Evolutionary conservation across 2,888 invertebrate species (phyloP).

Genomic region (Drosophila testacea): DNA sequence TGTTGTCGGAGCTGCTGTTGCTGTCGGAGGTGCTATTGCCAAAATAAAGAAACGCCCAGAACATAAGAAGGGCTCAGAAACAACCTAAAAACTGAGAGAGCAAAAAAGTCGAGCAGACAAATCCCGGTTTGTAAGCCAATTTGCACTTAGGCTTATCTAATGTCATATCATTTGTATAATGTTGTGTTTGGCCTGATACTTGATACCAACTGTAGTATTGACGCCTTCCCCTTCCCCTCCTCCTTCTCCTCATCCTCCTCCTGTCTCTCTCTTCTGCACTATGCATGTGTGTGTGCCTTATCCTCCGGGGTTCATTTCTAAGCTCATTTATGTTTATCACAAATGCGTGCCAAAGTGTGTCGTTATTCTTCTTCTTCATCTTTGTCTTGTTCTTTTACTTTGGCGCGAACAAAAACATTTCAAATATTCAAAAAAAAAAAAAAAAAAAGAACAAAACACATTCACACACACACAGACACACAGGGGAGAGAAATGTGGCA

Average conservation of each 20-base stretch:
- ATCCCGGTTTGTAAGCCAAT: slow-evolving; percentile 85
- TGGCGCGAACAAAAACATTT: slow-evolving; percentile 78
- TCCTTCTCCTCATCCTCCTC: slow-evolving; percentile 1
- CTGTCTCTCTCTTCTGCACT: slow-evolving; percentile 41
- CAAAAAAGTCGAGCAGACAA: slow-evolving; percentile 66
- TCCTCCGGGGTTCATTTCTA: slow-evolving; percentile 85
- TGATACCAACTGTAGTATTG: slow-evolving; percentile 71
- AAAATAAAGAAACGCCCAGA: slow-evolving; percentile 2
- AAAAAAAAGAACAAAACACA: slow-evolving; percentile 29
- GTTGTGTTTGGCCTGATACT: slow-evolving; percentile 81
- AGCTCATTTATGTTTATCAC: slow-evolving; percentile 85
- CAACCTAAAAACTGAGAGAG: not conserved
- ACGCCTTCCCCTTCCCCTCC: slow-evolving; percentile 16
- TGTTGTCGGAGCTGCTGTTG: not conserved
- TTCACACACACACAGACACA: slow-evolving; percentile 7
- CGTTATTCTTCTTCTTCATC: slow-evolving; percentile 70
- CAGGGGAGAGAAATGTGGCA: slow-evolving; percentile 12
- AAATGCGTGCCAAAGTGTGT: slow-evolving; percentile 84
- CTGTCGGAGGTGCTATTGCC: slow-evolving; percentile 7
- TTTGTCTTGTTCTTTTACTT: slow-evolving; percentile 29
- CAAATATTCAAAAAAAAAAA: slow-evolving; percentile 79
- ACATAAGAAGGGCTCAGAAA: slow-evolving; percentile 1
- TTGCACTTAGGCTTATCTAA: slow-evolving; percentile 86
- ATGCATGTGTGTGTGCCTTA: slow-evolving; percentile 48
- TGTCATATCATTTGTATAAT: slow-evolving; percentile 85